phyloP scores from a whole-genome alignment of 2,888 invertebrate genomes.

The Sturmia bella region DNA sequence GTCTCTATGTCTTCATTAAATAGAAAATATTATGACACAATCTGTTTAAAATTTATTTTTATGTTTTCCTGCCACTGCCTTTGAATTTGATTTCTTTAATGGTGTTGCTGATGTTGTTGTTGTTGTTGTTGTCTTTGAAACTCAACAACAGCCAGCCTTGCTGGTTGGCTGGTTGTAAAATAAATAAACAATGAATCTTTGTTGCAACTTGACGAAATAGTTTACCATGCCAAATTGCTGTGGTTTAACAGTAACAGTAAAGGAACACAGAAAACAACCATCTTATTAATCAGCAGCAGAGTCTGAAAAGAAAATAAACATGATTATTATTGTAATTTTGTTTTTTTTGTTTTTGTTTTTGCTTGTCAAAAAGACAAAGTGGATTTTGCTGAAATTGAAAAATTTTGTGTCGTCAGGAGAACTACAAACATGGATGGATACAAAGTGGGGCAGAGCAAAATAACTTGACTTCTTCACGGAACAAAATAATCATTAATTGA shows the following conservation, averaged over 20 bases:
- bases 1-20: constrained; percentile 64
- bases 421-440: neutral
- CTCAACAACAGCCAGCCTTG: constrained; percentile 42
- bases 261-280: neutral
- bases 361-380: constrained; percentile 43
- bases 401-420: constrained; percentile 5
- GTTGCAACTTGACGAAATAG: constrained; percentile 49
- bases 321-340: too few species aligned
- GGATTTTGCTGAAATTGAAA: constrained; percentile 28
- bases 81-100: constrained; percentile 54
- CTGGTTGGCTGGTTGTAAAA: constrained; percentile 47
- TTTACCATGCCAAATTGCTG: constrained; percentile 49
- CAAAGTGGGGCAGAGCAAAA: too few species aligned
- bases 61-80: constrained; percentile 67
- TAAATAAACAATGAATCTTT: constrained; percentile 64
- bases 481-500: too few species aligned
- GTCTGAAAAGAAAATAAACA: constrained; percentile 59
- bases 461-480: too few species aligned
- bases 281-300: constrained; percentile 25
- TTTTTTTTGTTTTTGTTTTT: constrained; percentile 1
- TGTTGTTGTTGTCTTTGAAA: constrained; percentile 3
- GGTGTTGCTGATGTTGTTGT: too few species aligned
- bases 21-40: constrained; percentile 65
- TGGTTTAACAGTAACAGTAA: constrained; percentile 14
- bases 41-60: constrained; percentile 63